phyloP scores from a whole-genome alignment of 2,113 vertebrate genomes.

The Oceanodroma tethys region DNA sequence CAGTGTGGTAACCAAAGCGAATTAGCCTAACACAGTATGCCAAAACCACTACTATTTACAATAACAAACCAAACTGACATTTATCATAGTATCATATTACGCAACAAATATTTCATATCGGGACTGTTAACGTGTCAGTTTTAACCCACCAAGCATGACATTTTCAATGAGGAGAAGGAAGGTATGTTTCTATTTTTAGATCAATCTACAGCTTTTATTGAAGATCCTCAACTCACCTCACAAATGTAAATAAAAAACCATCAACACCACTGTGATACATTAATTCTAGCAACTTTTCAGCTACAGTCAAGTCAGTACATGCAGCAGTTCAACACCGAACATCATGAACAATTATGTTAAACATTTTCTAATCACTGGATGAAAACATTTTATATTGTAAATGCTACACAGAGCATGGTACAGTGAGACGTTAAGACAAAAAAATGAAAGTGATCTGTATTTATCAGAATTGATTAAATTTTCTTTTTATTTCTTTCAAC shows the following conservation, averaged over 20 bases:
- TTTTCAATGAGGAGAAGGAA: not conserved
- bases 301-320: not conserved
- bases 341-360: accelerated
- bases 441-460: not conserved
- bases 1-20: not conserved
- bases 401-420: too few species aligned
- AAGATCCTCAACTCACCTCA: not conserved
- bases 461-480: not conserved
- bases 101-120: not conserved
- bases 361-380: not conserved
- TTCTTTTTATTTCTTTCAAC: not conserved
- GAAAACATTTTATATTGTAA: not conserved
- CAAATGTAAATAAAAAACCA: not conserved
- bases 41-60: not conserved
- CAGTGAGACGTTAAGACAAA: not conserved
- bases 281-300: not conserved
- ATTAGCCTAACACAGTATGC: not conserved
- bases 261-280: not conserved
- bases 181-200: not conserved
- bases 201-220: not conserved
- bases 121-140: not conserved
- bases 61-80: not conserved
- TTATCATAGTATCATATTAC: not conserved
- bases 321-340: not conserved
- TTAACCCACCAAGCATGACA: not conserved